phyloP scores from a whole-genome alignment of 2,113 vertebrate genomes.

The Halcyon senegalensis region DNA sequence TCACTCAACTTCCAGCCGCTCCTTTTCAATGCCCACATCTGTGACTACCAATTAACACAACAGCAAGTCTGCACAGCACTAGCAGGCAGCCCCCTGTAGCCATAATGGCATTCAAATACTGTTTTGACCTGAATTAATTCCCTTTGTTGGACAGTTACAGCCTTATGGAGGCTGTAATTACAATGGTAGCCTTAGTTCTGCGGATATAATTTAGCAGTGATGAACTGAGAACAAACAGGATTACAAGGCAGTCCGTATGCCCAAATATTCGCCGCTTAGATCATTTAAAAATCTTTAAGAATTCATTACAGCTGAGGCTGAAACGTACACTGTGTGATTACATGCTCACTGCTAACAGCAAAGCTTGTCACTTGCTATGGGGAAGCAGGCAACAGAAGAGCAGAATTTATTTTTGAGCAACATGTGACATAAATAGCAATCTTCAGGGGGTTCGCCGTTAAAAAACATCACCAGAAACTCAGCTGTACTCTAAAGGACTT shows the following conservation, averaged over 20 bases:
- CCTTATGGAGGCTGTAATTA: slow-evolving; percentile 57
- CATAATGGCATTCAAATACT: slow-evolving; percentile 60
- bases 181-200: background rate
- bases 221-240: slow-evolving; percentile 43
- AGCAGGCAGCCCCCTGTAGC: slow-evolving; percentile 28
- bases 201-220: slow-evolving; percentile 40
- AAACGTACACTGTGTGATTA: slow-evolving; percentile 53
- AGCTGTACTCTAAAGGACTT: slow-evolving; percentile 12
- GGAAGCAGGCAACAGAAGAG: slow-evolving; percentile 21
- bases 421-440: slow-evolving; percentile 52
- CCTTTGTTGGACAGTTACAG: slow-evolving; percentile 65
- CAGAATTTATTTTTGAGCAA: slow-evolving; percentile 61
- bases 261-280: slow-evolving; percentile 41
- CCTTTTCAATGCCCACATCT: slow-evolving; percentile 58
- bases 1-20: slow-evolving; percentile 37
- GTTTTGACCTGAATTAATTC: slow-evolving; percentile 63
- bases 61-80: background rate
- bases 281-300: slow-evolving; percentile 60
- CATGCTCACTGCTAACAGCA: slow-evolving; percentile 34
- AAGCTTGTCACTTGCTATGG: slow-evolving; percentile 51
- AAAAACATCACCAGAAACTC: background rate
- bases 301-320: slow-evolving; percentile 49
- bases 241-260: slow-evolving; percentile 28
- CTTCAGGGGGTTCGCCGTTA: background rate
- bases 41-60: slow-evolving; percentile 67